Percentiles rank a stretch among this genome's conserved stretches.
phyloP scores from a whole-genome alignment of 2,797 vertebrate genomes.

The Xiphorhynchus erythropygius region DNA sequence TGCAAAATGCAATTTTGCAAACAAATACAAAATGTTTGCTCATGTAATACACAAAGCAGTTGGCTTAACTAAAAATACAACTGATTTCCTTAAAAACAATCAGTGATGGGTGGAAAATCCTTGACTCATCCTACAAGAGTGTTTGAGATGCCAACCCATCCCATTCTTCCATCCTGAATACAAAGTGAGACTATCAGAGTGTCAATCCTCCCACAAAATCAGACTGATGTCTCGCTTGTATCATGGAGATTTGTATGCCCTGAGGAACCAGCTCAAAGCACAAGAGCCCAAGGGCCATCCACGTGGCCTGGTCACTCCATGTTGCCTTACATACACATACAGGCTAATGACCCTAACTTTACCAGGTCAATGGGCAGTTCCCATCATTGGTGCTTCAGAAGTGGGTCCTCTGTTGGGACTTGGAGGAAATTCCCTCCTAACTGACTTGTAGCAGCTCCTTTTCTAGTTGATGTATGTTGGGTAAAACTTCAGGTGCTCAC shows the following conservation, averaged over 20 bases:
- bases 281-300: fast-evolving
- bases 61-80: neutral
- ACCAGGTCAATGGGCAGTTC: neutral
- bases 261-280: neutral
- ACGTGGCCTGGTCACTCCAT: neutral
- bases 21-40: neutral
- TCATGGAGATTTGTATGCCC: neutral
- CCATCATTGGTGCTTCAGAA: neutral
- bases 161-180: neutral
- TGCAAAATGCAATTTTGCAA: neutral
- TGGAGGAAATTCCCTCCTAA: neutral
- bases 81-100: neutral
- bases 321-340: neutral
- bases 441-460: neutral
- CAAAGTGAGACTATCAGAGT: neutral
- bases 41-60: neutral
- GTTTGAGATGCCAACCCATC: neutral
- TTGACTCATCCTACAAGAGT: neutral
- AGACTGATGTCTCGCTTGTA: neutral
- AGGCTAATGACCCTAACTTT: neutral
- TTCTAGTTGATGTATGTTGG: neutral
- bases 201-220: neutral
- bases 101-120: neutral
- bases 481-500: neutral
- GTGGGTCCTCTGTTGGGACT: neutral